Base-by-base conservation (phyloP, 2,888 invertebrate species). In the Atherix ibis region DNA sequence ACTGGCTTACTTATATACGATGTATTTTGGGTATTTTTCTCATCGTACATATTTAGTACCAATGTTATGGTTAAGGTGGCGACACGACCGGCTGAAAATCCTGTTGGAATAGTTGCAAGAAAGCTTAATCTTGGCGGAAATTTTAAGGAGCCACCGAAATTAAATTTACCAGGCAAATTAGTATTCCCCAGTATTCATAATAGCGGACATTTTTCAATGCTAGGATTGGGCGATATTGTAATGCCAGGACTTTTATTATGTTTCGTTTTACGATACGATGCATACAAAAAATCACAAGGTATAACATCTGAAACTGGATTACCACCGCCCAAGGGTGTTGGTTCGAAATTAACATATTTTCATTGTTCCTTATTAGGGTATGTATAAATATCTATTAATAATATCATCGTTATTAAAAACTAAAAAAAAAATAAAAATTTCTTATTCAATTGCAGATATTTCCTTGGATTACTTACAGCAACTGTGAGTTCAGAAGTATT, bases 21-120 rank as follows among this genome's bases (percentile, higher is more conserved):
- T 63, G 94, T 95, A 26, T 95, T 95, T 66, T 95, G 95, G 94
- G 94, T 95, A 33, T 95, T 95, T 67, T 95, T 94, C 67, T 94
- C 94, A 3, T 92, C 92, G 1, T 94, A 94, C 60, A 89, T 95
- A 56, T 95, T 95, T 68, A 94, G 89, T 64, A 87, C 95, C 51
- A 95, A 95, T 56, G 95, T 95, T 45, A 95, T 95, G 95, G 94
- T 95, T 44, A 94, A 92, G 65, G 82, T 79, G 44, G 79, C 80
- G 36, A 80, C 78, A 36, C 65, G 87, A 51, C 84, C 87, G 22
- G 87, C 88, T 9, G 88, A 88, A 54, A 88, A 88, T 65, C 88
- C 88, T 1, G 85, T 94, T 54, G 91, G 91, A 48, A 70, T 92
- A 48, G 87, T 94, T 42, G 92, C 94, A 31, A 75, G 91, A 43